Conservation (phyloP, 2,888 invertebrate genomes). For the Drosophila mercatorum region DNA sequence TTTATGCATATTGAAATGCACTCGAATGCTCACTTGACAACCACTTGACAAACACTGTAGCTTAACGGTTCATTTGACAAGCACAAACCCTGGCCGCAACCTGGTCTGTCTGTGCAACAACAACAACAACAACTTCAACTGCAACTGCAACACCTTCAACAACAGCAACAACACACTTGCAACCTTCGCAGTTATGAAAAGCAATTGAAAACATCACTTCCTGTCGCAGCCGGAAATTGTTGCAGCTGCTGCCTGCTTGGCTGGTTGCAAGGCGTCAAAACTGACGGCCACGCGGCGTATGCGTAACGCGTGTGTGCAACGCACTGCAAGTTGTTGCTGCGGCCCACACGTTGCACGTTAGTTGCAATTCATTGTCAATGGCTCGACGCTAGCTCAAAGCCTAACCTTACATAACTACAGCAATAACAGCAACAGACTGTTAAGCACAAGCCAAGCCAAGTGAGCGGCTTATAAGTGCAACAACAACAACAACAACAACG, state of each 20-base stretch:
- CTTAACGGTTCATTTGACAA: slow-evolving; percentile 32
- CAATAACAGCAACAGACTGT: slow-evolving; percentile 14
- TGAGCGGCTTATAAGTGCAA: slow-evolving; percentile 45
- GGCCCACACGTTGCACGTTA: slow-evolving; percentile 42
- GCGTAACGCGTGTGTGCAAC: slow-evolving; percentile 58
- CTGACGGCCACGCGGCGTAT: slow-evolving; percentile 63
- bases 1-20: background rate
- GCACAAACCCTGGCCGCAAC: slow-evolving; percentile 9
- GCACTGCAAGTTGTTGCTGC: slow-evolving; percentile 26
- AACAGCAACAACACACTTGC: slow-evolving; percentile 22
- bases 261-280: slow-evolving; percentile 33
- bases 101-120: background rate
- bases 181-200: slow-evolving; percentile 43
- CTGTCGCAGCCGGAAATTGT: slow-evolving; percentile 67
- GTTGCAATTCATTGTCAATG: slow-evolving; percentile 75
- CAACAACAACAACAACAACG: slow-evolving; percentile 19
- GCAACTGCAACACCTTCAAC: slow-evolving; percentile 22
- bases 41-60: slow-evolving; percentile 8
- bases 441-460: slow-evolving; percentile 29
- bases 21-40: background rate
- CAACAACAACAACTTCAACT: background rate
- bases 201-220: slow-evolving; percentile 53
- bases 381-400: slow-evolving; percentile 44
- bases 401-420: slow-evolving; percentile 70
- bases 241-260: slow-evolving; percentile 25